Evolutionary conservation across 2,888 invertebrate species (phyloP).

Genomic region (Platynereis dumerilii): DNA sequence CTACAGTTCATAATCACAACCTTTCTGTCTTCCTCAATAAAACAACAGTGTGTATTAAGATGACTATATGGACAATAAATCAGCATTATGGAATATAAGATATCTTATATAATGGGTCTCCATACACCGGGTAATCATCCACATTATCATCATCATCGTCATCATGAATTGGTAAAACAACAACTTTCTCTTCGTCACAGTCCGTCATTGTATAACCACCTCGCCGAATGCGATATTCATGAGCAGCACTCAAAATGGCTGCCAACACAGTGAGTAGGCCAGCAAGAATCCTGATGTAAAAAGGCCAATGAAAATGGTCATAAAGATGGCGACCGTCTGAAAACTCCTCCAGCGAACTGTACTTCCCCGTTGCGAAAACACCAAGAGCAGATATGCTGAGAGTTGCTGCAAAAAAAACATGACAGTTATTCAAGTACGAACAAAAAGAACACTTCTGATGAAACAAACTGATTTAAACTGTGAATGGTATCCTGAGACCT

Average conservation of each 20-base stretch:
- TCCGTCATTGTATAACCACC: slow-evolving; percentile 13
- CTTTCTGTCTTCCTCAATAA: no score
- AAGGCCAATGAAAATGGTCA: slow-evolving; percentile 14
- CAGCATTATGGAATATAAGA: no score
- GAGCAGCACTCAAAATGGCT: slow-evolving; percentile 4
- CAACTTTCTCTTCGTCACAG: slow-evolving; percentile 20
- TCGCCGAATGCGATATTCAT: slow-evolving; percentile 12
- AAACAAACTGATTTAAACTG: no score
- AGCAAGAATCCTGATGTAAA: slow-evolving; percentile 13
- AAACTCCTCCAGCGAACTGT: slow-evolving; percentile 10
- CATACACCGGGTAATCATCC: slow-evolving; percentile 16
- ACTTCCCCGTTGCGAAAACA: slow-evolving; percentile 6
- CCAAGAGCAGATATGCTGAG: slow-evolving; percentile 15
- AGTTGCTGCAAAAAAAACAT: slow-evolving; percentile 11
- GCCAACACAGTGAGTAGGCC: slow-evolving; percentile 13
- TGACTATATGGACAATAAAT: no score
- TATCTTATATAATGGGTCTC: slow-evolving; percentile 13
- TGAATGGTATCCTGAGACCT: no score
- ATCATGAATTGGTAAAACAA: slow-evolving; percentile 15
- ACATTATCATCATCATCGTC: slow-evolving; percentile 20
- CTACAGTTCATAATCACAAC: no score
- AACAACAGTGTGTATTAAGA: no score
- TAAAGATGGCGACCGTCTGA: slow-evolving; percentile 9
- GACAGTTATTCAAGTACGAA: no score
- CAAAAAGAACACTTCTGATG: no score